Evolutionary conservation across 2,888 invertebrate genomes (phyloP), one percentile per base, ranked within the genome.

Genomic region (Cremastobaeus sp.): DNA sequence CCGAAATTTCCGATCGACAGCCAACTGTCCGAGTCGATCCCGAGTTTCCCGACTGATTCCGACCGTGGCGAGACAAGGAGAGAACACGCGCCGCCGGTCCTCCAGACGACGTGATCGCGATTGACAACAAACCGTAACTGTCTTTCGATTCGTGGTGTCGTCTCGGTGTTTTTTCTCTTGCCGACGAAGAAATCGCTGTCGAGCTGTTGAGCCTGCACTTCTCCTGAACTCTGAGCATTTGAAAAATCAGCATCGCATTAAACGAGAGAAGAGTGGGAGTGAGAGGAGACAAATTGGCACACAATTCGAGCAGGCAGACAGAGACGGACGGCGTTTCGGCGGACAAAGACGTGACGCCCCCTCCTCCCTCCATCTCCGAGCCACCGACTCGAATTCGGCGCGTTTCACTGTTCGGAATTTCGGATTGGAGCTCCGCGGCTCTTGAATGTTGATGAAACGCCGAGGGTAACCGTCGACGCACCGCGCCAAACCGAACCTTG

Each of bases 401-500:
- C n/a, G n/a, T n/a, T n/a, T n/a, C n/a, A n/a, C n/a, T 8, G 25
- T 3, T 8, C 8, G 25, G 11, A 11, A 1, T 32, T 32, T 9
- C 17, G 17, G 11, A 30, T 17, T 32, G 18, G 11, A 32, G 30
- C 5, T 11, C 39, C 17, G 30, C 9, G 11, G 11, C 25, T 14
- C 20, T 18, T 2, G 20, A 14, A 14, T 25, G 21, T 14, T n/a
- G 35, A 47, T 18, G 35, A 54, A 45, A 34, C 55, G 39, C 47
- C 37, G 45, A 34, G 45, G 52, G 28, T 34, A 34, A 39, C 34
- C 54, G 54, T 18, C 20, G 25, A 52, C 30, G 77, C 79, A 68
- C 73, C 73, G 77, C 73, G 62, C 70, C 66, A 66, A 55, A 41
- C 25, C 75, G 77, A 81, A 82, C 81, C 82, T 82, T 82, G 81